These are phyloP conservation scores for Hypomecis punctinalis DNA, from an alignment of 2,888 invertebrate species.

Conservation along the genomic window DNA sequence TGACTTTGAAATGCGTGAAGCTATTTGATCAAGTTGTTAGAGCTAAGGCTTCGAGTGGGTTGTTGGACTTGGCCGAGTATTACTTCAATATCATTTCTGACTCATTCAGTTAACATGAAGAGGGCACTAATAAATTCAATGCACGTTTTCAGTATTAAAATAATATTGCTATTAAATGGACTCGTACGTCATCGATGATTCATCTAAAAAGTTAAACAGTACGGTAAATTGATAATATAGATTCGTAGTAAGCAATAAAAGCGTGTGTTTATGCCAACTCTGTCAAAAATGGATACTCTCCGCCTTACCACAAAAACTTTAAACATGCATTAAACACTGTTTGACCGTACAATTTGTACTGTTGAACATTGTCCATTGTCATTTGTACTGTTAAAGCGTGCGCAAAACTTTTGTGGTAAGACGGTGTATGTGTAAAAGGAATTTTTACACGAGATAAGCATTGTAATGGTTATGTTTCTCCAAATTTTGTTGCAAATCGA, in stretches of 20 bases:
- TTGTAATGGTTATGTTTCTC: not conserved
- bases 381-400: too few relatives aligned
- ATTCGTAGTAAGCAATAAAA: not conserved
- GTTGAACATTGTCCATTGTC: too few relatives aligned
- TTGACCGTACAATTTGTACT: too few relatives aligned
- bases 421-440: too few relatives aligned
- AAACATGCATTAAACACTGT: too few relatives aligned
- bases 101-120: constrained; percentile 38
- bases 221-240: not conserved
- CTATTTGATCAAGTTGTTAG: constrained; percentile 24
- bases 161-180: not conserved
- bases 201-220: not conserved
- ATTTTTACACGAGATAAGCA: not conserved
- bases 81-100: constrained; percentile 38
- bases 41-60: constrained; percentile 21
- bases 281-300: too few relatives aligned
- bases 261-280: not conserved
- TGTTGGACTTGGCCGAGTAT: constrained; percentile 32
- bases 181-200: not conserved
- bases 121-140: constrained; percentile 23
- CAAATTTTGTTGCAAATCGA: constrained; percentile 10
- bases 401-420: too few relatives aligned
- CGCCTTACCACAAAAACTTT: too few relatives aligned
- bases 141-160: not conserved
- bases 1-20: not conserved